Evolutionary conservation across 1,140 invertebrate species (phyloP).

Genomic region (Leptinotarsa lineolata): DNA sequence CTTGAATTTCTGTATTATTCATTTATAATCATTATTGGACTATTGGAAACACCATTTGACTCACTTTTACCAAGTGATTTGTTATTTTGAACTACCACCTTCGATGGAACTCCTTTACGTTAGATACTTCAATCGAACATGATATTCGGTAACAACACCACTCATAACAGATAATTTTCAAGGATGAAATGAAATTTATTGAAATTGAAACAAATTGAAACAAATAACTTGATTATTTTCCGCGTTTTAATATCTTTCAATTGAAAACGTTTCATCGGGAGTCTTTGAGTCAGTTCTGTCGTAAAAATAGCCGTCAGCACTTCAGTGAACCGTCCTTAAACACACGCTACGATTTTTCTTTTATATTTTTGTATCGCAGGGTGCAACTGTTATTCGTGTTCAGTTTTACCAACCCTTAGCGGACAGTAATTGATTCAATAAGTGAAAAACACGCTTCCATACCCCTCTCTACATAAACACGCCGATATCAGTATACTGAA

Average conservation of each 20-base stretch:
- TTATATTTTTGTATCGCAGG: constrained; percentile 34
- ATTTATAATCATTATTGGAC: too few species aligned
- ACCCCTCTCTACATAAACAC: constrained; percentile 48
- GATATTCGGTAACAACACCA: too few species aligned
- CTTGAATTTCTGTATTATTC: too few species aligned
- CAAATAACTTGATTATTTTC: background rate
- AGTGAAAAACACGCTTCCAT: constrained; percentile 49
- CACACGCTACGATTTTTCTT: constrained; percentile 45
- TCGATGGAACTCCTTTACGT: too few species aligned
- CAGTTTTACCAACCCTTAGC: constrained; percentile 51
- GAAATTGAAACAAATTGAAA: too few species aligned
- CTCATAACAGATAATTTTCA: too few species aligned
- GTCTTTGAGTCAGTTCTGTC: constrained; percentile 21
- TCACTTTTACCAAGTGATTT: too few species aligned
- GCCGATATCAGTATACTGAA: constrained; percentile 48
- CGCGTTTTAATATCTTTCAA: background rate
- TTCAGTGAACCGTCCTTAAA: constrained; percentile 37
- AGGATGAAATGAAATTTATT: too few species aligned
- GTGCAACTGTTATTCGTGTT: constrained; percentile 39
- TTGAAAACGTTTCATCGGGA: constrained; percentile 9
- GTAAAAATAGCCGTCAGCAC: constrained; percentile 29
- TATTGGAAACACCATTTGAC: too few species aligned
- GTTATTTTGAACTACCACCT: too few species aligned
- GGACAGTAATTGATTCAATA: constrained; percentile 54
- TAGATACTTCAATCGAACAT: too few species aligned